Percentiles rank a stretch among this genome's conserved stretches.
Conservation (phyloP, 2,888 invertebrate species). For the Osmoderma eremita region DNA sequence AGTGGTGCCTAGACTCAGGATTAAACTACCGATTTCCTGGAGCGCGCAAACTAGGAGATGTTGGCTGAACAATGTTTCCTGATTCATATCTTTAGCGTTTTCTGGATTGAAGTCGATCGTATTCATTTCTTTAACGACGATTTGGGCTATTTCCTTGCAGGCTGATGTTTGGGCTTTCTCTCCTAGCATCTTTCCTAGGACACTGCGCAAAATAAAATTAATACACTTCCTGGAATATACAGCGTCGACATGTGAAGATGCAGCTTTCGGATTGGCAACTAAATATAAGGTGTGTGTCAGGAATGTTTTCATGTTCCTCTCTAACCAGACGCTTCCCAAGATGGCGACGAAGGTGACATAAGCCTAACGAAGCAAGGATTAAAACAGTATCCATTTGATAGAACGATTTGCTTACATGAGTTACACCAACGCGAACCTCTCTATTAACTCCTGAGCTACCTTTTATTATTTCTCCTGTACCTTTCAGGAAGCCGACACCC, state of each 20-base stretch:
- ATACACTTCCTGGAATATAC: slow-evolving; percentile 98
- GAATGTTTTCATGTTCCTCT: slow-evolving; percentile 87
- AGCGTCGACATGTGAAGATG: slow-evolving; percentile 96
- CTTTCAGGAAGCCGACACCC: slow-evolving; percentile 93
- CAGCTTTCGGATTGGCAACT: slow-evolving; percentile 95
- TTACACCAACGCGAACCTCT: slow-evolving; percentile 96
- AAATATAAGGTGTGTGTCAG: slow-evolving; percentile 91
- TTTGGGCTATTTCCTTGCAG: slow-evolving; percentile 91
- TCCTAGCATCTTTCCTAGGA: slow-evolving; percentile 92
- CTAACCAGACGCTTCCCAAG: slow-evolving; percentile 95
- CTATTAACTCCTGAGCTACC: slow-evolving; percentile 92
- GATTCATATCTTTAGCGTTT: slow-evolving; percentile 90
- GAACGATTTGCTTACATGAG: slow-evolving; percentile 78
- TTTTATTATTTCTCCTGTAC: slow-evolving; percentile 94
- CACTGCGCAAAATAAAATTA: slow-evolving; percentile 90
- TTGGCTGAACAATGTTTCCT: slow-evolving; percentile 90
- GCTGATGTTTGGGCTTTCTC: slow-evolving; percentile 98
- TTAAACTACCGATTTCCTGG: slow-evolving; percentile 91
- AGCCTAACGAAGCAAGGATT: slow-evolving; percentile 68
- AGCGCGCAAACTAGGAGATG: slow-evolving; percentile 92
- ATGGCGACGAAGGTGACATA: slow-evolving; percentile 95
- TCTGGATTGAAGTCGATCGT: slow-evolving; percentile 93
- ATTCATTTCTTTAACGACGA: slow-evolving; percentile 95
- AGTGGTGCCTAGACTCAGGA: slow-evolving; percentile 92
- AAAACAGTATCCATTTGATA: neutral